Evolutionary conservation across 2,888 invertebrate genomes (phyloP), one percentile per base, ranked within the genome.

Genomic region (Xestia rhomboidea): DNA sequence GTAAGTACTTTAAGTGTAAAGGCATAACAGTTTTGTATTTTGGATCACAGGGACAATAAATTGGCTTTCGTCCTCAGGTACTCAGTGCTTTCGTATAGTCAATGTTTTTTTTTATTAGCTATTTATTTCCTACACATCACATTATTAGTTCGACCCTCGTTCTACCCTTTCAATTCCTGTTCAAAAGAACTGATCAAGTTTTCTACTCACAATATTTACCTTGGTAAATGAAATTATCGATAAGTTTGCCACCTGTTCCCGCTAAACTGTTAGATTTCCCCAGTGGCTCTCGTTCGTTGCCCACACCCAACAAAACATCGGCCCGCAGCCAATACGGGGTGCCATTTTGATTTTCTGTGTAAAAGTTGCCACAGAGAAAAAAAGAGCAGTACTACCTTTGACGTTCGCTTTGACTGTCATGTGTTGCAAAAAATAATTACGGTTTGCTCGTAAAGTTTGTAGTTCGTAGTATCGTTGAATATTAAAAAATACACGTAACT

Each of bases 221-320:
- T 84, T 68, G 46, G 60, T 87, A 88, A 86, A 87, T 79, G 24
- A 84, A 75, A 79, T 87, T 84, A 84, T 84, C 79, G 70, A 68
- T 57, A 73, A 82, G 72, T 79, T 83, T 75, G 10, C 86, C 87
- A 86, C 87, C 81, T 84, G 84, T 64, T 70, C 76, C 51, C 64
- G 51, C 51, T 87, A 81, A 88, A 79, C 88, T 79, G 79, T 88
- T 73, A 87, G 87, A 88, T 87, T 87, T 87, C 87, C 87, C 87
- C 21, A 0, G 87, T 54, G 87, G 60, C 76, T 38, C 4, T 8
- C 79, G 21, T 78, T 78, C 86, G 76, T 75, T 76, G 86, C 51
- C 34, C 27, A 74, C 83, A 62, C 38, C 66, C 66, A 82, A 85
- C 69, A 77, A 78, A 81, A 72, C 66, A 77, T 71, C 44, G 6